Conservation (phyloP, 2,113 vertebrate species). For the Menidia beryllina region DNA sequence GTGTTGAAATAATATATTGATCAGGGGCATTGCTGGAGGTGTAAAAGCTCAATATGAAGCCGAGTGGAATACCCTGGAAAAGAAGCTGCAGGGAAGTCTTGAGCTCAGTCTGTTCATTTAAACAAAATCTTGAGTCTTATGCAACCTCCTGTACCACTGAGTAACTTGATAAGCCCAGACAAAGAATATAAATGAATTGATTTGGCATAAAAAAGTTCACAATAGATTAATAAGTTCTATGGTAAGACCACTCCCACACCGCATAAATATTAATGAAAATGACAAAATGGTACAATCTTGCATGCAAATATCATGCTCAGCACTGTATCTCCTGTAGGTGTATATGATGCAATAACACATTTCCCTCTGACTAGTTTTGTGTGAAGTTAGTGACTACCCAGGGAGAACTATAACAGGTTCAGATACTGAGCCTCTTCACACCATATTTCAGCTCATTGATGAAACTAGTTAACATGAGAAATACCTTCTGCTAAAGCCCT, state of each 20-base stretch:
- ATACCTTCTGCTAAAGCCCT: constrained; percentile 37
- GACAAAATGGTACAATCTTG: not conserved
- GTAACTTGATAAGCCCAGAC: constrained; percentile 22
- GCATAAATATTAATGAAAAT: not conserved
- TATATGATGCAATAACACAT: constrained; percentile 29
- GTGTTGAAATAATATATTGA: constrained; percentile 77
- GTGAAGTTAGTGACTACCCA: constrained; percentile 53
- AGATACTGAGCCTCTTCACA: constrained; percentile 59
- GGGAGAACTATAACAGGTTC: constrained; percentile 56
- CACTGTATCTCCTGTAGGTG: constrained; percentile 32
- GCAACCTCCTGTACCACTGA: constrained; percentile 55
- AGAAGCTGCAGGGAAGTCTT: constrained; percentile 46
- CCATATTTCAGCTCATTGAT: constrained; percentile 55
- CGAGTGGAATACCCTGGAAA: constrained; percentile 39
- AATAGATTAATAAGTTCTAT: constrained; percentile 1
- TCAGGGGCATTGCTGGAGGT: constrained; percentile 61
- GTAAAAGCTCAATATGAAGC: constrained; percentile 71
- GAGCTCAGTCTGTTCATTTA: constrained; percentile 67
- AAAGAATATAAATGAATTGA: constrained; percentile 45
- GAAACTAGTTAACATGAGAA: constrained; percentile 55
- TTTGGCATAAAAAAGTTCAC: constrained; percentile 23
- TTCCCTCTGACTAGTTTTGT: constrained; percentile 51
- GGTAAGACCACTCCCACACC: constrained; percentile 13
- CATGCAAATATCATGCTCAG: constrained; percentile 44
- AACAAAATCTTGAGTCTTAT: constrained; percentile 68